Percentiles rank a stretch among this genome's conserved stretches.
These are phyloP conservation scores for Amphiura filiformis DNA, from an alignment of 35 echinoderm and acorn worm genomes.

Conservation along the genomic window DNA sequence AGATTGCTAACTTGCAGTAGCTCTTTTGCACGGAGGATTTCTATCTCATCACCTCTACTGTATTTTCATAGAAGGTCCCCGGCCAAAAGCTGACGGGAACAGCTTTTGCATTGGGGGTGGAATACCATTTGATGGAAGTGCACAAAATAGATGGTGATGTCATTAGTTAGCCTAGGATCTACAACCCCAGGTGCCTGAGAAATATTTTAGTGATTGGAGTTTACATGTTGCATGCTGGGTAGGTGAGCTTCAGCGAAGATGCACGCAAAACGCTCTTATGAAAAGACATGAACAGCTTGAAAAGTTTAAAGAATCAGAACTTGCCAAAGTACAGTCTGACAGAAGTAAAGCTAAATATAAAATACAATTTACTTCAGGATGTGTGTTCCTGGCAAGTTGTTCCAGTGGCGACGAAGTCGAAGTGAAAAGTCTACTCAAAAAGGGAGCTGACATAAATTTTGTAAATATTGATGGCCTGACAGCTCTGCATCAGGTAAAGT, in stretches of 20 bases:
- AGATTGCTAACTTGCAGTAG: background rate
- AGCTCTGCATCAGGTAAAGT: constrained; percentile 97
- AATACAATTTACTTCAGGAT: constrained; percentile 94
- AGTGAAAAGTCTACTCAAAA: constrained; percentile 68
- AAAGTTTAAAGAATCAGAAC: constrained; percentile 92
- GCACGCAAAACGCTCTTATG: constrained; percentile 94
- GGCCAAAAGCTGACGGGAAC: background rate
- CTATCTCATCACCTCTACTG: background rate
- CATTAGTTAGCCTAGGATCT: constrained; percentile 26
- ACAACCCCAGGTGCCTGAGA: constrained; percentile 33
- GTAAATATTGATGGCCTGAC: constrained; percentile 98
- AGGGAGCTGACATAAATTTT: constrained; percentile 98
- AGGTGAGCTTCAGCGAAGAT: constrained; percentile 83
- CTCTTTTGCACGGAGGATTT: background rate
- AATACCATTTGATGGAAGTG: constrained; percentile 31
- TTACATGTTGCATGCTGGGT: constrained; percentile 54
- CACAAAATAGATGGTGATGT: constrained; percentile 29
- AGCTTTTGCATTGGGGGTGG: constrained; percentile 26
- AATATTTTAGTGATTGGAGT: constrained; percentile 51
- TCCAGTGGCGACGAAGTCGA: constrained; percentile 89
- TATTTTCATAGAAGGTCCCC: constrained; percentile 28
- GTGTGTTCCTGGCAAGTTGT: constrained; percentile 98
- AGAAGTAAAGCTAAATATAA: constrained; percentile 57
- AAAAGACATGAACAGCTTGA: constrained; percentile 94
- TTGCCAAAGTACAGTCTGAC: constrained; percentile 67